Conservation (phyloP, 1,140 invertebrate species). For the Drosophila nebulosa region DNA sequence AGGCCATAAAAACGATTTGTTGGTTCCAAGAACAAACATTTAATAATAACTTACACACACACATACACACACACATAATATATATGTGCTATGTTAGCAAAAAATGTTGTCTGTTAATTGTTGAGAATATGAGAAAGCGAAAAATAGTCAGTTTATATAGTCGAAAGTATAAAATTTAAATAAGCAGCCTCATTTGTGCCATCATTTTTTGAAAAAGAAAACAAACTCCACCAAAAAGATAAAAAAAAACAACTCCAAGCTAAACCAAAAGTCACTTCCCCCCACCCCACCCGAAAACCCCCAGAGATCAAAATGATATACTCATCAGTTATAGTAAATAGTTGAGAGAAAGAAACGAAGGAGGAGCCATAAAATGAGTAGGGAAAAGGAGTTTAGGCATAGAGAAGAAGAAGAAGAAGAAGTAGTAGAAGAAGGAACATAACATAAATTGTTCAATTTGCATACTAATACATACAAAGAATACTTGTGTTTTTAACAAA, state of each 20-base stretch:
- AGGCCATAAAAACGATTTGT: constrained; percentile 68
- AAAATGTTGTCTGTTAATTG: constrained; percentile 51
- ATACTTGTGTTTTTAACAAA: constrained; percentile 35
- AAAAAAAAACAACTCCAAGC: constrained; percentile 20
- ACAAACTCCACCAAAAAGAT: constrained; percentile 43
- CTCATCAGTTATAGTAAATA: constrained; percentile 19
- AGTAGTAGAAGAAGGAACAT: constrained; percentile 12
- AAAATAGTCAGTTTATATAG: constrained; percentile 33
- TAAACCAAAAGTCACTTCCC: background rate
- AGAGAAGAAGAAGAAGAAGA: background rate
- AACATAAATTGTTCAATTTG: constrained; percentile 18
- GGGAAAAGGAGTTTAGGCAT: background rate
- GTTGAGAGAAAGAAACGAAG: too few relatives aligned
- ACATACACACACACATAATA: constrained; percentile 40
- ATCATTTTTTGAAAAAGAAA: constrained; percentile 17
- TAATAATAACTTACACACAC: constrained; percentile 32
- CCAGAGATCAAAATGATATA: constrained; percentile 47
- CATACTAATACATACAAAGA: constrained; percentile 44
- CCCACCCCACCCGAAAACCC: background rate
- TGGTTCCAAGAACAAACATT: constrained; percentile 71
- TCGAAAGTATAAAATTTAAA: background rate
- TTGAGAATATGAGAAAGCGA: constrained; percentile 16
- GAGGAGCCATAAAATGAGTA: too few relatives aligned
- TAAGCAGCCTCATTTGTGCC: constrained; percentile 45
- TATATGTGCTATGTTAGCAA: constrained; percentile 54